These are phyloP conservation scores for Brachionus rotundiformis DNA, from an alignment of 1,140 invertebrate genomes.

Conservation along the genomic window DNA sequence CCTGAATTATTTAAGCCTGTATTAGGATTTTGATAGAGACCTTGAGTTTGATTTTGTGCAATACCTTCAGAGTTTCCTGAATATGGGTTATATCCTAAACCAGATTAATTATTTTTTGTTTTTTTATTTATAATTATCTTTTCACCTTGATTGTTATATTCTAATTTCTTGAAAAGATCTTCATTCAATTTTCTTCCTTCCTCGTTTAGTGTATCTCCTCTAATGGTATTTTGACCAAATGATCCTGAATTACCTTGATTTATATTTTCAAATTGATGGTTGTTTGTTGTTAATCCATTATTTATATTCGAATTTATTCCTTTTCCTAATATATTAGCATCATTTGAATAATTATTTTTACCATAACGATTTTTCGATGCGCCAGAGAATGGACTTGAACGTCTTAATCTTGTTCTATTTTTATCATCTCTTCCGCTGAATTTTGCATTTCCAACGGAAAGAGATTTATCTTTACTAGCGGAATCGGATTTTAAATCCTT, in stretches of 20 bases:
- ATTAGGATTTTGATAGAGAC: background rate
- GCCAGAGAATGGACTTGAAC: background rate
- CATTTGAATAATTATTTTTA: background rate
- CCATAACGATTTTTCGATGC: conserved; percentile 12
- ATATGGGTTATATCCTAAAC: no score
- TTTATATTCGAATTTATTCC: background rate
- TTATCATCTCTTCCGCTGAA: background rate
- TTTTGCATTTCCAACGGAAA: background rate
- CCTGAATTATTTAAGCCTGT: background rate
- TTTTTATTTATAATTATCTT: no score
- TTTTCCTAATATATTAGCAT: background rate
- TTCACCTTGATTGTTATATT: no score
- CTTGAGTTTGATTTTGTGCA: background rate
- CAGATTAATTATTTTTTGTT: no score
- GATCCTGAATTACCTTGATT: background rate
- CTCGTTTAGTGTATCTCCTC: background rate
- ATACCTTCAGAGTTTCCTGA: background rate
- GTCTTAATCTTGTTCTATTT: background rate
- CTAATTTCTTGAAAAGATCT: background rate
- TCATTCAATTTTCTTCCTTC: background rate
- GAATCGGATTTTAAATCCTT: background rate
- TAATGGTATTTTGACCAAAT: no score
- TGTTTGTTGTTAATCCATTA: background rate
- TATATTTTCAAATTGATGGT: background rate
- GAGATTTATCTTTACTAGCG: background rate